Percentiles rank a stretch among this genome's conserved stretches.
Evolutionary conservation across 2,888 invertebrate species (phyloP).

Genomic region (Clusia tigrina): DNA sequence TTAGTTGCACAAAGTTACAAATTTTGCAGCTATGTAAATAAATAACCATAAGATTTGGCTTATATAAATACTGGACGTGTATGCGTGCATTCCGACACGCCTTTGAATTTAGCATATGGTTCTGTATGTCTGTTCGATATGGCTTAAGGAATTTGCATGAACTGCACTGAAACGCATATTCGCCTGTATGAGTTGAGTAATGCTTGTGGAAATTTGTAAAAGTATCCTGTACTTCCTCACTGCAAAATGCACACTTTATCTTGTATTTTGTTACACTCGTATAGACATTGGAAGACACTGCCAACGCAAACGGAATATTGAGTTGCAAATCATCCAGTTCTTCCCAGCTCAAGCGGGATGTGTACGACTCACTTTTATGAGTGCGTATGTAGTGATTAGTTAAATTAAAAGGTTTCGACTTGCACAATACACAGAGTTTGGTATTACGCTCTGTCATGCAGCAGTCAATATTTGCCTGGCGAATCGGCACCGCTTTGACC

Average conservation of each 20-base stretch:
- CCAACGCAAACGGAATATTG: slow-evolving; percentile 38
- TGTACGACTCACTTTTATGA: slow-evolving; percentile 47
- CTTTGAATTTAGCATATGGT: slow-evolving; percentile 40
- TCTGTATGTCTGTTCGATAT: slow-evolving; percentile 40
- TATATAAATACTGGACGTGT: slow-evolving; percentile 42
- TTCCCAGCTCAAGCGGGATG: slow-evolving; percentile 37
- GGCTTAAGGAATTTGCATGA: slow-evolving; percentile 41
- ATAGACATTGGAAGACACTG: neutral
- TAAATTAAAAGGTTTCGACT: slow-evolving; percentile 39
- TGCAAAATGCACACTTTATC: slow-evolving; percentile 42
- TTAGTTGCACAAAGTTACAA: slow-evolving; percentile 48
- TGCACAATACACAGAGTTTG: slow-evolving; percentile 39
- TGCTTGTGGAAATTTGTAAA: slow-evolving; percentile 45
- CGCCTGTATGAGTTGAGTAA: slow-evolving; percentile 46
- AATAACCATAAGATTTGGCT: slow-evolving; percentile 38
- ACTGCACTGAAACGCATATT: slow-evolving; percentile 45
- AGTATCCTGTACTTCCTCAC: slow-evolving; percentile 34
- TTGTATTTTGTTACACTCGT: slow-evolving; percentile 30
- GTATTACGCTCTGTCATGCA: slow-evolving; percentile 40
- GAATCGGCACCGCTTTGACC: neutral
- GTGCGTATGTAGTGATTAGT: slow-evolving; percentile 44
- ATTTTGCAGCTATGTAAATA: slow-evolving; percentile 43
- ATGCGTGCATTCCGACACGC: slow-evolving; percentile 37
- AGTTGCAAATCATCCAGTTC: slow-evolving; percentile 36
- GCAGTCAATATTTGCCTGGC: slow-evolving; percentile 34